phyloP scores from a whole-genome alignment of 2,797 vertebrate species.

The Poeciliopsis turneri region DNA sequence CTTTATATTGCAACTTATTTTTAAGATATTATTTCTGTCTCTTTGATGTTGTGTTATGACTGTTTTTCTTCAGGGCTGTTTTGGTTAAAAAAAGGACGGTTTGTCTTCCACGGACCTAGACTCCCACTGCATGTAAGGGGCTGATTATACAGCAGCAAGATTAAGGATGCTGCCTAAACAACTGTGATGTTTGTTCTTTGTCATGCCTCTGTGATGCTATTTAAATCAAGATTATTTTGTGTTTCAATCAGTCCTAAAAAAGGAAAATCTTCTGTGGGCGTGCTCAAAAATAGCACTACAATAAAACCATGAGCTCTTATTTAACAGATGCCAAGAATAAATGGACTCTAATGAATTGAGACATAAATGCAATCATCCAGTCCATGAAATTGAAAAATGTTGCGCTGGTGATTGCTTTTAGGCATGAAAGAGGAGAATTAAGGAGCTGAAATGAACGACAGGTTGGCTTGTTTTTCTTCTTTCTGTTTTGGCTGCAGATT shows the following conservation, averaged over 20 bases:
- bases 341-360: slow-evolving; percentile 23
- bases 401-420: slow-evolving; percentile 36
- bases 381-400: slow-evolving; percentile 24
- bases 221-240: slow-evolving; percentile 66
- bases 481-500: neutral
- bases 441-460: slow-evolving; percentile 15
- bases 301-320: slow-evolving; percentile 26
- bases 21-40: slow-evolving; percentile 4
- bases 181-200: slow-evolving; percentile 45
- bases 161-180: slow-evolving; percentile 47
- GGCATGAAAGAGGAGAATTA: slow-evolving; percentile 25
- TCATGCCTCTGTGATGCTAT: slow-evolving; percentile 54
- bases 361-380: slow-evolving; percentile 25
- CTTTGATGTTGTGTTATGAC: slow-evolving; percentile 34
- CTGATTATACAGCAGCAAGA: slow-evolving; percentile 55
- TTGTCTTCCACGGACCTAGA: slow-evolving; percentile 17
- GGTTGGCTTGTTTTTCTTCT: neutral
- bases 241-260: slow-evolving; percentile 58
- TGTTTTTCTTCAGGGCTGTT: slow-evolving; percentile 31
- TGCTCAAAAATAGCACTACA: slow-evolving; percentile 53
- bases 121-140: slow-evolving; percentile 7
- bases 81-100: slow-evolving; percentile 27
- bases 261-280: slow-evolving; percentile 42
- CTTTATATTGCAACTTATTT: slow-evolving; percentile 15
- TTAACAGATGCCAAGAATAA: slow-evolving; percentile 38